A percentile compares a stretch with the other conserved stretches of the same genome.
Conservation (phyloP, 37 sponge, comb jelly and placozoan genomes). For the Crambe crambe region DNA sequence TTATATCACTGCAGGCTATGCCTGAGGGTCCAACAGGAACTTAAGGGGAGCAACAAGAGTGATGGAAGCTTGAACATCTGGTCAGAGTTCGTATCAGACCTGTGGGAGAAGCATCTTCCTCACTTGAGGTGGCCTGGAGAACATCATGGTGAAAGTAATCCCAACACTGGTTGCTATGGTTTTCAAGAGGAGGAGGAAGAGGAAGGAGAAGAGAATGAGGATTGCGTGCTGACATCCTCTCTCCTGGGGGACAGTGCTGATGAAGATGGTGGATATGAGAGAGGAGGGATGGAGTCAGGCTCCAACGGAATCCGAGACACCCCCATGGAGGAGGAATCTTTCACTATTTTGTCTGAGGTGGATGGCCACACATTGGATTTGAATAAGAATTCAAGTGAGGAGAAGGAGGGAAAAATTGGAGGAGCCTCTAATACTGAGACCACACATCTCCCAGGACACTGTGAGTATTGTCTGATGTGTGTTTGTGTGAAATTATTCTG, state of each 20-base stretch:
- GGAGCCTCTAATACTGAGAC: neutral
- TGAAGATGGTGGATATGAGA: neutral
- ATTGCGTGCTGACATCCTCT: neutral
- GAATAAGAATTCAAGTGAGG: neutral
- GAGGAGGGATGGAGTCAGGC: neutral
- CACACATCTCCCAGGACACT: neutral
- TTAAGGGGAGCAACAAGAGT: neutral
- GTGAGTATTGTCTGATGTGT: neutral
- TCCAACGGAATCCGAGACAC: neutral
- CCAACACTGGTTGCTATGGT: constrained; percentile 21
- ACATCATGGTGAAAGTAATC: constrained; percentile 42
- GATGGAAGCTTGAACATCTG: constrained; percentile 6
- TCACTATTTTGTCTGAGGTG: neutral
- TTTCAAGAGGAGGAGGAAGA: constrained; percentile 25
- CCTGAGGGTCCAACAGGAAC: neutral
- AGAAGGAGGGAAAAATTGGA: constrained; percentile 17
- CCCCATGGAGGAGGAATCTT: neutral
- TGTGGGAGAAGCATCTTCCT: constrained; percentile 43
- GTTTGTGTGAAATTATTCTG: no score
- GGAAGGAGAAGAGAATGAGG: neutral
- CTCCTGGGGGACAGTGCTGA: neutral
- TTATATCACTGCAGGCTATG: neutral
- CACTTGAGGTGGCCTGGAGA: constrained; percentile 37
- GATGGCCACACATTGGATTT: constrained; percentile 21
- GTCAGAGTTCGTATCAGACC: constrained; percentile 48